Evolutionary conservation across 2,797 vertebrate species (phyloP).

Genomic region (Tangara arthus): DNA sequence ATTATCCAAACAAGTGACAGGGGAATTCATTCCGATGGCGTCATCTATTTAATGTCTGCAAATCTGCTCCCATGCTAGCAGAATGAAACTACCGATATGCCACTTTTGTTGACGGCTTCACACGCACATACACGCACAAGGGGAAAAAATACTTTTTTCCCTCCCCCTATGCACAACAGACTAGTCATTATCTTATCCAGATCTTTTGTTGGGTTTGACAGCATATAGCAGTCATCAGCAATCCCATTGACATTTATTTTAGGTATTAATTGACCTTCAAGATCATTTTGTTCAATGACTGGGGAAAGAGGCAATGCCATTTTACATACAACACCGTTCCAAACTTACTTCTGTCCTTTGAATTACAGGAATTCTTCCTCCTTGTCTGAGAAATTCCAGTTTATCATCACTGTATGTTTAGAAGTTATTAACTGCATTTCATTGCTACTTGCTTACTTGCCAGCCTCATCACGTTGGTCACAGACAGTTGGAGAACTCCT

Average conservation of each 20-base stretch:
- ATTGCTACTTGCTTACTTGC: background rate
- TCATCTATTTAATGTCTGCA: background rate
- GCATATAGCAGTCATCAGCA: background rate
- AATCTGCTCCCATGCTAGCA: background rate
- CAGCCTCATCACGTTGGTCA: fast-evolving
- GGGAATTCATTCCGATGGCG: background rate
- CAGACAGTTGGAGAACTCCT: background rate
- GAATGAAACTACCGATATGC: background rate
- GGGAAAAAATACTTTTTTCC: background rate
- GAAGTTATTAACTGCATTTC: background rate
- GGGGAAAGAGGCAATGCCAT: background rate
- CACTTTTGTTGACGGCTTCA: background rate
- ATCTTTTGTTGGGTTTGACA: background rate
- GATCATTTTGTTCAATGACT: background rate
- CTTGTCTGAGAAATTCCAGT: background rate
- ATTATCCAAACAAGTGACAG: background rate
- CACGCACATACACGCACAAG: background rate
- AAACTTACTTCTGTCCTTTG: background rate
- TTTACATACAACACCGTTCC: background rate
- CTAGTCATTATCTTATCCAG: background rate
- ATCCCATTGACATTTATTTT: background rate
- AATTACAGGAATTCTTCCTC: background rate
- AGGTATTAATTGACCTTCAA: background rate
- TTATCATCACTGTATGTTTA: background rate
- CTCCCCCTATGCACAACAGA: background rate